Percentiles rank a stretch among this genome's conserved stretches.
These are phyloP conservation scores for Agapostemon virescens DNA, from an alignment of 2,888 invertebrate species.

Conservation along the genomic window DNA sequence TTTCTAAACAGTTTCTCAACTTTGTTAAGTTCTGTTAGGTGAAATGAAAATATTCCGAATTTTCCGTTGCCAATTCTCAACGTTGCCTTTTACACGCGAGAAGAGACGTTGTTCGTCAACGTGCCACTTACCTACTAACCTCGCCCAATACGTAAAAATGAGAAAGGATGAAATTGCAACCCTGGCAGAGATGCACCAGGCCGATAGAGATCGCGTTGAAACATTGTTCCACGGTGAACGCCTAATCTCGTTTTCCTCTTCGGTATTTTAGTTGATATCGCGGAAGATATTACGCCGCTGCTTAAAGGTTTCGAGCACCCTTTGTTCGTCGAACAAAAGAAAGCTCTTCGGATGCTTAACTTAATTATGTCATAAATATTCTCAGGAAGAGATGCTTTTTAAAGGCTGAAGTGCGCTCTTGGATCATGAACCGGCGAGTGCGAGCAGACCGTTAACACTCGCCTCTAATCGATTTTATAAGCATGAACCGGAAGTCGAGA, in stretches of 20 bases:
- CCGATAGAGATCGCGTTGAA: background rate
- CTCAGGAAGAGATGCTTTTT: background rate
- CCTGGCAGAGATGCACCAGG: background rate
- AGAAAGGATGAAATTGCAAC: background rate
- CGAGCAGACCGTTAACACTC: background rate
- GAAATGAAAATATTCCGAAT: too few species aligned
- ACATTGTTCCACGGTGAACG: background rate
- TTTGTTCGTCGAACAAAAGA: background rate
- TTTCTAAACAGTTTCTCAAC: too few species aligned
- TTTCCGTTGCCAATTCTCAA: too few species aligned
- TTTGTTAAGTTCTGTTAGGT: too few species aligned
- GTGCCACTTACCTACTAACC: too few species aligned
- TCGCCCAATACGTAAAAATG: too few species aligned
- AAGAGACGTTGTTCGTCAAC: too few species aligned
- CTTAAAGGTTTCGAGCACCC: background rate
- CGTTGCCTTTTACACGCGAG: too few species aligned
- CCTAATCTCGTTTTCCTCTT: background rate
- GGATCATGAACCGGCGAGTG: background rate
- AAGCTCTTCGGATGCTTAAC: background rate
- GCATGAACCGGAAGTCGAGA: background rate
- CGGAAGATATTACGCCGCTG: background rate
- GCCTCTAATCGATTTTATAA: background rate
- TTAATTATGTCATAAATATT: background rate
- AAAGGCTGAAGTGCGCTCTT: background rate
- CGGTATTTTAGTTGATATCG: background rate